These are phyloP conservation scores for Vicugna pacos DNA, from an alignment of 2,113 vertebrate species.

Conservation along the genomic window DNA sequence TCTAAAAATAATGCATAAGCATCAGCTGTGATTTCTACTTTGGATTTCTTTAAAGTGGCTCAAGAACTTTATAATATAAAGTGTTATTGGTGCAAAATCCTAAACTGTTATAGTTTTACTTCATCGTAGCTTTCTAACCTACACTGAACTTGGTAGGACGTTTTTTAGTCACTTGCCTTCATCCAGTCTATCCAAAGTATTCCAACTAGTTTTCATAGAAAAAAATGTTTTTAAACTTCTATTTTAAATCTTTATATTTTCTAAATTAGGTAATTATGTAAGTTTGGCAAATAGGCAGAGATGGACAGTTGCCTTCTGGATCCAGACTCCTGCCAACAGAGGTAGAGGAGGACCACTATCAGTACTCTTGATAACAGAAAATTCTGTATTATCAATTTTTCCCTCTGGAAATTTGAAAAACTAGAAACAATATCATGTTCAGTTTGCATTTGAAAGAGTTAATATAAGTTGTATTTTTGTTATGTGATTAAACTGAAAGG, in stretches of 20 bases:
- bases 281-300: background rate
- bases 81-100: background rate
- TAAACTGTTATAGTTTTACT: background rate
- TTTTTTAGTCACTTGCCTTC: background rate
- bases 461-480: background rate
- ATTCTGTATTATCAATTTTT: background rate
- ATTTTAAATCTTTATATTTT: constrained; percentile 24
- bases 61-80: constrained; percentile 12
- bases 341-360: background rate
- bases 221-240: background rate
- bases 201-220: constrained; percentile 21
- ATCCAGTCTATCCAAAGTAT: background rate
- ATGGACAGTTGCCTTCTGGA: background rate
- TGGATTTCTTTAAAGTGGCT: background rate
- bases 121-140: background rate
- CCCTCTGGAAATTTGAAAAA: constrained; percentile 21
- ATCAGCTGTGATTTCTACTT: constrained; percentile 11
- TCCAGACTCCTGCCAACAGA: background rate
- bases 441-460: background rate
- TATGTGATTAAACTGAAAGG: constrained; percentile 36
- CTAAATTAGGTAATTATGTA: background rate
- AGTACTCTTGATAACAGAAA: background rate
- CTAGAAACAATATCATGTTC: background rate
- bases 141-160: background rate
- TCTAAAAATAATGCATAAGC: background rate